Evolutionary conservation across 2,888 invertebrate species (phyloP).

Genomic region (Osedax frankpressi): DNA sequence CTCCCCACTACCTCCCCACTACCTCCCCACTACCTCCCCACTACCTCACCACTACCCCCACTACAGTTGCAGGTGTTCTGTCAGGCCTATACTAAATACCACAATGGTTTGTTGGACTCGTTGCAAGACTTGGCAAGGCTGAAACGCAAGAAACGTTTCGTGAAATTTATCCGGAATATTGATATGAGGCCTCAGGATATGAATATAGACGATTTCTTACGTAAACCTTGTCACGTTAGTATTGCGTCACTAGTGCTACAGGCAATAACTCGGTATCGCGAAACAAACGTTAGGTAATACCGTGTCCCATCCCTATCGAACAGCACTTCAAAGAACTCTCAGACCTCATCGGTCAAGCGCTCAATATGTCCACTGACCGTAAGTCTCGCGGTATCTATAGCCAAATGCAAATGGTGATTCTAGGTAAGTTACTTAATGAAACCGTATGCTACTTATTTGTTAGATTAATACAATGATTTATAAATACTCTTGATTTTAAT

Average conservation of each 20-base stretch:
- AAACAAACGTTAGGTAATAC: too few species aligned
- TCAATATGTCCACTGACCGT: background rate
- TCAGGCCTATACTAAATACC: background rate
- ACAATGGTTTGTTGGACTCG: background rate
- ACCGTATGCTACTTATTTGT: too few species aligned
- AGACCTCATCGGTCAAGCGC: background rate
- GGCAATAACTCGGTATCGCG: too few species aligned
- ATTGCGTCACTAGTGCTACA: background rate
- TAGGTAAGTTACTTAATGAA: too few species aligned
- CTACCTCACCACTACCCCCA: too few species aligned
- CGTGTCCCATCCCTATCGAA: too few species aligned
- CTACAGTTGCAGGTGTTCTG: background rate
- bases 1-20: too few species aligned
- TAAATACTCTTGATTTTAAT: too few species aligned
- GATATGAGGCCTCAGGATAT: background rate
- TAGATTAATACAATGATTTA: too few species aligned
- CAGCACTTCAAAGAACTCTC: background rate
- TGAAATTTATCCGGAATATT: background rate
- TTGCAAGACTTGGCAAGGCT: background rate
- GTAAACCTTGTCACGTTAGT: background rate
- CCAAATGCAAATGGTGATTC: background rate
- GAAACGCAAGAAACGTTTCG: background rate
- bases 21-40: too few species aligned
- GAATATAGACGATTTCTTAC: background rate
- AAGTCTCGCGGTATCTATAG: background rate